A percentile compares a stretch with the other conserved stretches of the same genome.
phyloP scores from a whole-genome alignment of 64 coral and sea anemone genomes.

The Stylophora pistillata region DNA sequence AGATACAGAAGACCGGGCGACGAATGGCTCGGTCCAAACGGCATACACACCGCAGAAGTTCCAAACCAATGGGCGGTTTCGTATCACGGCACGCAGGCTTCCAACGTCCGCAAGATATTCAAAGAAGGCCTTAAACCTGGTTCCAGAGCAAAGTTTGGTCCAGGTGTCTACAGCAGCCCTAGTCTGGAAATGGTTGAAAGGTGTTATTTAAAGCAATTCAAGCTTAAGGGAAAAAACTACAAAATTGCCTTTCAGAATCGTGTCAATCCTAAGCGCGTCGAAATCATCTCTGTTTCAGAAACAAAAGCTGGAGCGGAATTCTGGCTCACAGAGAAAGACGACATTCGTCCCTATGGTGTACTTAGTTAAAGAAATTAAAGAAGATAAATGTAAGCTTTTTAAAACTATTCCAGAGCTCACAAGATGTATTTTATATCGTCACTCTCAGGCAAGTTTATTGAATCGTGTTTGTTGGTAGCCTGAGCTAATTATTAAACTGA shows the following conservation, averaged over 20 bases:
- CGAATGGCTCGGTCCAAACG: slow-evolving; percentile 60
- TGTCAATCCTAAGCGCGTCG: slow-evolving; percentile 54
- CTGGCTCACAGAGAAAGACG: slow-evolving; percentile 57
- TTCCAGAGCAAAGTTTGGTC: not conserved
- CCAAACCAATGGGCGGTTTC: slow-evolving; percentile 66
- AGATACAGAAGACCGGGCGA: slow-evolving; percentile 26
- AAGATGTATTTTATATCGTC: too few species aligned
- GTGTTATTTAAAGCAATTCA: slow-evolving; percentile 51
- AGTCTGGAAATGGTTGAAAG: slow-evolving; percentile 59
- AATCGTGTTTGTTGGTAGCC: too few species aligned
- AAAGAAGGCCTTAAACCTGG: slow-evolving; percentile 42
- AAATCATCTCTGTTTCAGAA: slow-evolving; percentile 46
- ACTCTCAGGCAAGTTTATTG: too few species aligned
- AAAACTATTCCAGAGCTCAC: too few species aligned
- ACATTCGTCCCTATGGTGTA: slow-evolving; percentile 68
- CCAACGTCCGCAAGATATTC: slow-evolving; percentile 10
- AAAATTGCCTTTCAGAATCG: slow-evolving; percentile 78
- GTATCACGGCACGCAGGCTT: slow-evolving; percentile 61
- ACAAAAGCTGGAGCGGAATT: slow-evolving; percentile 62
- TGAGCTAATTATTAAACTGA: too few species aligned
- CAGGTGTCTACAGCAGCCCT: slow-evolving; percentile 65
- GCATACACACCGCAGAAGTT: slow-evolving; percentile 25
- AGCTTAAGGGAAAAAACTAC: slow-evolving; percentile 43
- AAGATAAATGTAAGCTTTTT: too few species aligned
- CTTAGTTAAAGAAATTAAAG: slow-evolving; percentile 24